Conservation (phyloP, 2,113 vertebrate genomes). For the Saiga tatarica region DNA sequence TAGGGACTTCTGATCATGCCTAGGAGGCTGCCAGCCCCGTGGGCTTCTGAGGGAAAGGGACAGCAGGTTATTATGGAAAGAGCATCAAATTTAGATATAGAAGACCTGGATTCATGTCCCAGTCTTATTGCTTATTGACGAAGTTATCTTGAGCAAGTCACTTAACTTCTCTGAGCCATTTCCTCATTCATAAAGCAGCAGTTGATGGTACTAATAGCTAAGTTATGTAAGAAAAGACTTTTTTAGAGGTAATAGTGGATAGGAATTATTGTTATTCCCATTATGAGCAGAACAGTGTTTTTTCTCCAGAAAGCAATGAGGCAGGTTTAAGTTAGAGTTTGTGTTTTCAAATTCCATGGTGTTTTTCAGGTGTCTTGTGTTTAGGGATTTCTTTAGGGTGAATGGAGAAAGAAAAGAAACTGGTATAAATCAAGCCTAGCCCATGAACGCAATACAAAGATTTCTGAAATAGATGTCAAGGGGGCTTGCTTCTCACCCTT, state of each 20-base stretch:
- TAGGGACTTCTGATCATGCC: background rate
- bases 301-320: background rate
- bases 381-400: background rate
- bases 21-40: background rate
- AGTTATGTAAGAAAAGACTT: constrained; percentile 1
- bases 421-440: background rate
- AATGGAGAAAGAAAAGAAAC: background rate
- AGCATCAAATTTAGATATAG: background rate
- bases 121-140: background rate
- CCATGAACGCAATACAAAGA: background rate
- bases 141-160: background rate
- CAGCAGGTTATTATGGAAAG: background rate
- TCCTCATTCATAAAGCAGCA: background rate
- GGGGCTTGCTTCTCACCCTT: background rate
- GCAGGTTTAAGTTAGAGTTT: background rate
- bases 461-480: constrained; percentile 21
- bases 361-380: background rate
- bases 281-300: background rate
- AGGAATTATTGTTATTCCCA: background rate
- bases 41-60: background rate
- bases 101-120: background rate
- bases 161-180: background rate
- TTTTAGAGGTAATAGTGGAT: background rate
- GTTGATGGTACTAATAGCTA: background rate
- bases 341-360: constrained; percentile 2